phyloP scores from a whole-genome alignment of 2,113 vertebrate genomes.

The Nothobranchius kuhntae region DNA sequence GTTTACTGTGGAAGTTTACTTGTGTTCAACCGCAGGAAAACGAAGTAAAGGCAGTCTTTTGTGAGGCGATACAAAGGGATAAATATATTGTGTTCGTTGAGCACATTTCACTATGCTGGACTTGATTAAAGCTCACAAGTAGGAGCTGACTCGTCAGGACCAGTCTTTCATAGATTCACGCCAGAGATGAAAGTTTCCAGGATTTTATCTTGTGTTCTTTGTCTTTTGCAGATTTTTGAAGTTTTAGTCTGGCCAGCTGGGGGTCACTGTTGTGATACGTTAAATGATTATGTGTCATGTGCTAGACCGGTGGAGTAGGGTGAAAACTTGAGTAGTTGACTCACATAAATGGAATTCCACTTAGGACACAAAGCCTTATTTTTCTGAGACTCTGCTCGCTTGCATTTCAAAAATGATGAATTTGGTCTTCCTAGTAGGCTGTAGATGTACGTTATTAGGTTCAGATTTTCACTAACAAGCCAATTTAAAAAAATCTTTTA shows the following conservation, averaged over 20 bases:
- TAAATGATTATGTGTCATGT: constrained; percentile 1
- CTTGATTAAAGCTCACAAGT: constrained; percentile 14
- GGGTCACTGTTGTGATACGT: constrained; percentile 59
- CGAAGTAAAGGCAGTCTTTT: neutral
- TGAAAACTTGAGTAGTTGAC: neutral
- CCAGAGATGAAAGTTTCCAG: constrained; percentile 7
- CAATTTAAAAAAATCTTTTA: no score
- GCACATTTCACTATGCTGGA: neutral
- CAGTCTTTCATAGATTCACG: constrained; percentile 9
- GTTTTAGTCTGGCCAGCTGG: constrained; percentile 48
- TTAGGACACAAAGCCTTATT: neutral
- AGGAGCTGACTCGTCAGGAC: constrained; percentile 25
- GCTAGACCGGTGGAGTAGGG: constrained; percentile 8
- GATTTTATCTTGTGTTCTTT: constrained; percentile 3
- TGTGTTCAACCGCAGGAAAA: constrained; percentile 1
- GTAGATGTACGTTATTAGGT: no score
- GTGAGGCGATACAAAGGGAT: constrained; percentile 5
- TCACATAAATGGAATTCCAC: neutral
- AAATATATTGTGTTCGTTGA: constrained; percentile 23
- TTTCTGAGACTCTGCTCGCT: no score
- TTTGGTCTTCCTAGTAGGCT: no score
- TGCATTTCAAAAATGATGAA: no score
- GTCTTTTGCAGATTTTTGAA: neutral
- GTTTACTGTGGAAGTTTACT: neutral
- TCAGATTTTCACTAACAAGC: no score